phyloP scores from a whole-genome alignment of 2,888 invertebrate species.

The Malacosoma neustria region DNA sequence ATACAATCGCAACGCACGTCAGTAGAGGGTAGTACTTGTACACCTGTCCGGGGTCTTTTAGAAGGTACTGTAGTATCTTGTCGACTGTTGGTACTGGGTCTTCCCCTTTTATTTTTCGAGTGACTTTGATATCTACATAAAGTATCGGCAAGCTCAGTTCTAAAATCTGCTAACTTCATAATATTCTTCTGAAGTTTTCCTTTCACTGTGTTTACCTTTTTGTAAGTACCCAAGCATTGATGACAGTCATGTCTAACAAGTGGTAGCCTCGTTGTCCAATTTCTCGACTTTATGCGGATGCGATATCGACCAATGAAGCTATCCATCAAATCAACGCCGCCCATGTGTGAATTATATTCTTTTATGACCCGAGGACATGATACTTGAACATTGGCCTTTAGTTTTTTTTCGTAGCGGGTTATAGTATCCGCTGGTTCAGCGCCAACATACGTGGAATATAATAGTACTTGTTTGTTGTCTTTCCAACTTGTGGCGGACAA shows the following conservation, averaged over 20 bases:
- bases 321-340: constrained; percentile 22
- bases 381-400: constrained; percentile 22
- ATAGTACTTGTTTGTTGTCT: constrained; percentile 26
- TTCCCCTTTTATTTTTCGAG: constrained; percentile 23
- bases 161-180: constrained; percentile 26
- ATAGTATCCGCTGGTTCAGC: constrained; percentile 20
- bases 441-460: constrained; percentile 28
- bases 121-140: constrained; percentile 24
- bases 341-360: constrained; percentile 22
- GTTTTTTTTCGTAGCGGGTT: constrained; percentile 23
- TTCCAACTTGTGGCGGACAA: constrained; percentile 25
- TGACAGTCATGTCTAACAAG: constrained; percentile 26
- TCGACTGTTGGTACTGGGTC: constrained; percentile 16
- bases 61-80: constrained; percentile 20
- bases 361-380: constrained; percentile 23
- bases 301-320: constrained; percentile 25
- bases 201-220: constrained; percentile 24
- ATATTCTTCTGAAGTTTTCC: constrained; percentile 22
- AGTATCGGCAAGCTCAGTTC: constrained; percentile 26
- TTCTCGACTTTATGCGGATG: constrained; percentile 24
- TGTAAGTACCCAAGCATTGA: constrained; percentile 30
- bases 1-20: constrained; percentile 24
- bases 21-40: constrained; percentile 21
- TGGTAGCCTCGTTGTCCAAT: constrained; percentile 25
- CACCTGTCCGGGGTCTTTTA: constrained; percentile 22